Percentiles rank a stretch among this genome's conserved stretches.
Conservation (phyloP, 2,113 vertebrate species). For the Oncorhynchus nerka region DNA sequence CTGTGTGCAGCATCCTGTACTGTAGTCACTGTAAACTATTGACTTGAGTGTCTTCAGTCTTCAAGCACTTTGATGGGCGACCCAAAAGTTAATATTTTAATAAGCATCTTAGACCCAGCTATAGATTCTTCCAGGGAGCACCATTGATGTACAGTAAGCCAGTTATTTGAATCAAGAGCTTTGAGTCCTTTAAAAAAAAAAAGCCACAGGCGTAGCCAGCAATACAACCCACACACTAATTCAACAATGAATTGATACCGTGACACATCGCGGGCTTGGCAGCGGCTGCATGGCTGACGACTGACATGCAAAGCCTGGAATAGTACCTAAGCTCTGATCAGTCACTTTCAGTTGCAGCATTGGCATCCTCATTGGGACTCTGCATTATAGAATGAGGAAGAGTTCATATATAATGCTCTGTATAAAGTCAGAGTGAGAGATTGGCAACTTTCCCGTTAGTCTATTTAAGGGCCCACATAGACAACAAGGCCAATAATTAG, state of each 20-base stretch:
- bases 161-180: background rate
- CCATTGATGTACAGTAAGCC: background rate
- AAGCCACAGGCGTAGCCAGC: background rate
- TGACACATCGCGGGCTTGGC: slow-evolving; percentile 18
- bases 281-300: background rate
- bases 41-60: background rate
- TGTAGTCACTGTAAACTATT: background rate
- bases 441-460: slow-evolving; percentile 61
- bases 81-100: slow-evolving; percentile 6
- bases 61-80: background rate
- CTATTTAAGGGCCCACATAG: slow-evolving; percentile 58
- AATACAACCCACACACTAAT: background rate
- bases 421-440: slow-evolving; percentile 55
- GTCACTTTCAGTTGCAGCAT: slow-evolving; percentile 21
- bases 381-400: slow-evolving; percentile 47
- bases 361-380: slow-evolving; percentile 58
- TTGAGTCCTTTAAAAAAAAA: background rate
- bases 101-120: background rate
- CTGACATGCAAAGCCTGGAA: slow-evolving; percentile 41
- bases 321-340: slow-evolving; percentile 46
- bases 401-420: slow-evolving; percentile 20
- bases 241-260: slow-evolving; percentile 3
- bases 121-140: background rate
- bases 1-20: background rate
- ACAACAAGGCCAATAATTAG: slow-evolving; percentile 57